A percentile compares a stretch with the other conserved stretches of the same genome.
Evolutionary conservation across 1,140 invertebrate species (phyloP).

Genomic region (Dendrolimus kikuchii): DNA sequence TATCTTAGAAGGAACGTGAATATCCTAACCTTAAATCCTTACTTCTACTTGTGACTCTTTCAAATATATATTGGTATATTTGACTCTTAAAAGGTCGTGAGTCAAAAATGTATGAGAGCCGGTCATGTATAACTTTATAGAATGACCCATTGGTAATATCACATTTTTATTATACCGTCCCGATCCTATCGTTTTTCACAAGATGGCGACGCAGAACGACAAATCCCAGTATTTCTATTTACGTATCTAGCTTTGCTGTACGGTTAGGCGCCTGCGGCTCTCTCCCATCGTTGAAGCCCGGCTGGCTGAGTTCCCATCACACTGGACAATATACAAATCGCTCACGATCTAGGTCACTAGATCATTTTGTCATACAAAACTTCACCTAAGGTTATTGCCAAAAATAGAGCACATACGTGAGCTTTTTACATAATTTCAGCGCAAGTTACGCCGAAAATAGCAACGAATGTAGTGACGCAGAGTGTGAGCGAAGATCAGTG

Average conservation of each 20-base stretch:
- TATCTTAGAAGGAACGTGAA: too few relatives aligned
- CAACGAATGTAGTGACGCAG: conserved; percentile 47
- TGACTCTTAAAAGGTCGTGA: too few relatives aligned
- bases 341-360: conserved; percentile 35
- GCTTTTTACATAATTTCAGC: conserved; percentile 71
- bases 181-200: conserved; percentile 71
- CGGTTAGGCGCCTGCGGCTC: conserved; percentile 21
- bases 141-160: conserved; percentile 49
- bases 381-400: conserved; percentile 57
- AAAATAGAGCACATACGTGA: conserved; percentile 61
- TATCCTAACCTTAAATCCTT: too few relatives aligned
- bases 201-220: conserved; percentile 67
- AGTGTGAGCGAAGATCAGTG: conserved; percentile 27
- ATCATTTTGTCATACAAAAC: conserved; percentile 40
- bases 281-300: conserved; percentile 16
- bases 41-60: too few relatives aligned
- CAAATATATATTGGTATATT: too few relatives aligned
- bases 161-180: conserved; percentile 62
- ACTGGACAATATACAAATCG: conserved; percentile 12
- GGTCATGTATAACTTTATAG: too few relatives aligned
- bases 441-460: conserved; percentile 66
- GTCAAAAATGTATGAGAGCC: too few relatives aligned
- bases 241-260: conserved; percentile 49
- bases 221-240: conserved; percentile 71
- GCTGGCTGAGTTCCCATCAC: conserved; percentile 13